Conservation (phyloP, 2,797 vertebrate genomes). For the Sciurus carolinensis region DNA sequence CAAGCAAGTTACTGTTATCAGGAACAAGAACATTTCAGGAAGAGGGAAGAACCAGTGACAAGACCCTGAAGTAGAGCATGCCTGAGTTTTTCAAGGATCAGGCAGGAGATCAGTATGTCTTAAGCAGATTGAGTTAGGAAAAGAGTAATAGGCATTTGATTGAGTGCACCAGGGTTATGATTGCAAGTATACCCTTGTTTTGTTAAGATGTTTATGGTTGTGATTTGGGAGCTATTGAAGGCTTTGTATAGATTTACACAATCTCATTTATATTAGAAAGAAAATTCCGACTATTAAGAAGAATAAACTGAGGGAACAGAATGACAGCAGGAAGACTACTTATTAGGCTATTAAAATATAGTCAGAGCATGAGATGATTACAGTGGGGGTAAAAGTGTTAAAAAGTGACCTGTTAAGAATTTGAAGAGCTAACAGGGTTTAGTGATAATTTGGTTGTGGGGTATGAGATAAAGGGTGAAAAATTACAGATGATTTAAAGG, state of each 20-base stretch:
- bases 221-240: neutral
- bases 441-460: neutral
- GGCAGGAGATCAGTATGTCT: neutral
- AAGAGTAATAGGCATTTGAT: neutral
- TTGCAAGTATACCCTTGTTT: neutral
- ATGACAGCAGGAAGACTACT: neutral
- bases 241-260: neutral
- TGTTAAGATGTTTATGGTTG: neutral
- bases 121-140: neutral
- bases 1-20: neutral
- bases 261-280: conserved; percentile 6
- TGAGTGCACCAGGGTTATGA: neutral
- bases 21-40: neutral
- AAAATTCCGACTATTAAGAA: conserved; percentile 2
- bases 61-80: neutral
- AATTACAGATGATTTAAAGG: neutral
- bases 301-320: neutral
- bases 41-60: neutral
- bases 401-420: neutral
- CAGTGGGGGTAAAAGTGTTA: neutral
- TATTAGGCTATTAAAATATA: neutral
- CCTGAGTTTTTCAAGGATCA: neutral
- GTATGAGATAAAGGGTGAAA: neutral
- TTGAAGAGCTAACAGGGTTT: neutral
- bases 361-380: neutral